A percentile compares a stretch with the other conserved stretches of the same genome.
Conservation (phyloP, 92 coral and sea anemone species). For the Isaurus tuberculatus region DNA sequence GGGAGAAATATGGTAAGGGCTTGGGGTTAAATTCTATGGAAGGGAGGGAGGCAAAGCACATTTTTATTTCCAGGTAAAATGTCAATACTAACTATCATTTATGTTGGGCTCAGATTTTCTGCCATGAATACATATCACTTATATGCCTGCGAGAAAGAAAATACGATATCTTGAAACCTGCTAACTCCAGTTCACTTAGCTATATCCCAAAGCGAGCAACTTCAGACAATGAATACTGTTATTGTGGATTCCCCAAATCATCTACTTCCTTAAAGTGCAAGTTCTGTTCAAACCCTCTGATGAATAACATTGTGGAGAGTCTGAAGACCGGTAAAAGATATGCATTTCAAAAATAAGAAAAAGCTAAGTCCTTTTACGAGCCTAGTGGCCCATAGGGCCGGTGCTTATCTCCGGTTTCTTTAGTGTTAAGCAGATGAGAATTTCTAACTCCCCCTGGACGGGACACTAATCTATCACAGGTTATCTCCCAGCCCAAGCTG, state of each 20-base stretch:
- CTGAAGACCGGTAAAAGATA: neutral
- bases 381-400: too few species aligned
- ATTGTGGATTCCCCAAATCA: slow-evolving; percentile 55
- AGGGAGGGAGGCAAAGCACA: slow-evolving; percentile 43
- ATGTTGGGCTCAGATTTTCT: slow-evolving; percentile 45
- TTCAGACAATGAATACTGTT: slow-evolving; percentile 45
- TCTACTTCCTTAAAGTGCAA: neutral
- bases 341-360: neutral
- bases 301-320: neutral
- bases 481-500: too few species aligned
- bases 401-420: too few species aligned
- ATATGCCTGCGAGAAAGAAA: slow-evolving; percentile 46
- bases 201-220: slow-evolving; percentile 51
- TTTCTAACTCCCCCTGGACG: too few species aligned
- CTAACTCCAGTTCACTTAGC: slow-evolving; percentile 33
- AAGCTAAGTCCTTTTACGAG: neutral
- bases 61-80: slow-evolving; percentile 44
- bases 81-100: slow-evolving; percentile 42
- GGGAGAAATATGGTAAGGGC: slow-evolving; percentile 25
- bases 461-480: too few species aligned
- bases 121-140: slow-evolving; percentile 37
- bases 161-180: slow-evolving; percentile 41
- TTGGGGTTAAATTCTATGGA: slow-evolving; percentile 47
- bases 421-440: too few species aligned
- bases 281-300: neutral